Percentiles rank a stretch among this genome's conserved stretches.
Evolutionary conservation across 2,888 invertebrate species (phyloP).

Genomic region (Congeria kusceri): DNA sequence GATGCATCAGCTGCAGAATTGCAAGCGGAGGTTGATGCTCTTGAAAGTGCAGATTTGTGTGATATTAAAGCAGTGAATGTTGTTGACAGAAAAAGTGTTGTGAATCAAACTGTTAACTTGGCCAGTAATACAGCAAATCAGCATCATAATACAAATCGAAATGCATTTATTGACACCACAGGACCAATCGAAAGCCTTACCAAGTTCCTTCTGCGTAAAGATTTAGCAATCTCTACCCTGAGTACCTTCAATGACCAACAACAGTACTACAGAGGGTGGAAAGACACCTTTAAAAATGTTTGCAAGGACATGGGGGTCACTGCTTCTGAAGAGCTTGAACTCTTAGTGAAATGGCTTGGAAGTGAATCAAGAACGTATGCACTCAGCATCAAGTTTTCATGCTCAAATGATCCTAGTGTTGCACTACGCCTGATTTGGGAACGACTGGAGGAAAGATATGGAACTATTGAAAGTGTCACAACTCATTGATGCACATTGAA

Average conservation of each 20-base stretch:
- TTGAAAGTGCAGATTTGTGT: neutral
- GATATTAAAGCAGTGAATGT: neutral
- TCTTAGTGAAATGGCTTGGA: slow-evolving; percentile 32
- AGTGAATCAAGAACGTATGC: slow-evolving; percentile 12
- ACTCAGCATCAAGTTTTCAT: slow-evolving; percentile 14
- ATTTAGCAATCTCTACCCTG: slow-evolving; percentile 37
- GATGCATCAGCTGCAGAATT: neutral
- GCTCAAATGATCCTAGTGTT: neutral
- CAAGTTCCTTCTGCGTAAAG: slow-evolving; percentile 24
- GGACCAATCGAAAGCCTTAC: neutral
- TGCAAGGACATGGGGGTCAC: slow-evolving; percentile 13
- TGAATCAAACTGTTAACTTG: neutral
- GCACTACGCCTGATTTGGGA: slow-evolving; percentile 11
- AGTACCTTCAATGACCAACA: slow-evolving; percentile 30
- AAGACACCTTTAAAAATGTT: slow-evolving; percentile 29
- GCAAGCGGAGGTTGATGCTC: neutral
- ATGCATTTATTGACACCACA: no score
- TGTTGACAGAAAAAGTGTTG: neutral
- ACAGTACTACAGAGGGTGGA: slow-evolving; percentile 34
- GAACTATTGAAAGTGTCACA: slow-evolving; percentile 21
- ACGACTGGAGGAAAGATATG: slow-evolving; percentile 29
- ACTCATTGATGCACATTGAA: slow-evolving; percentile 5
- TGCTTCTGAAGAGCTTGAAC: slow-evolving; percentile 28
- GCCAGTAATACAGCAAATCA: neutral
- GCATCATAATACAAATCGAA: no score